Evolutionary conservation across 2,113 vertebrate genomes (phyloP), one percentile per base, ranked within the genome.

Genomic region (Pholis gunnellus): DNA sequence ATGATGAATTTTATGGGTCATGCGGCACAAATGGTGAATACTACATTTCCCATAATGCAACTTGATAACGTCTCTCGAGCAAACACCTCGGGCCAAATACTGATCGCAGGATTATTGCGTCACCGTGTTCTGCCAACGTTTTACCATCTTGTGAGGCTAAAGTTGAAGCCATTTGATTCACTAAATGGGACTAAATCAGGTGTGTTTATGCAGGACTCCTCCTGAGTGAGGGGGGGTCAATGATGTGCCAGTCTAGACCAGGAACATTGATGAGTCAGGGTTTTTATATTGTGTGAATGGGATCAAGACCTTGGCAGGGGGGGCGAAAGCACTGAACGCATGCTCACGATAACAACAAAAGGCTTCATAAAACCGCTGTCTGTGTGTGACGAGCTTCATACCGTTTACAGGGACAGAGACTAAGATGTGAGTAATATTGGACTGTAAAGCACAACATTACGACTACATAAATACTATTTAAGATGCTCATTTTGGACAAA

Each of bases 251-350:
- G 80, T 80, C 61, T 75, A 38, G 57, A 17, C 29, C 38, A 1
- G 0, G 14, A 64, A 50, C 68, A 22, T 15, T 91, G 91, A 88
- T 90, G 93, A 93, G 79, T 94, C 92, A 92, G 91, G 89, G 86
- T 65, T 91, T 85, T 92, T 84, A 72, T 73, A 31, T 60, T 90
- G 74, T 79, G 65, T 91, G 74, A 87, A 78, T 66, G 80, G 87
- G n/a, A 89, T 91, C 89, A 84, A 89, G 50, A 78, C 59, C 81
- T 78, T 88, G 91, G 88, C 87, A 88, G 59, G 31, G 36, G n/a
- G 59, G 66, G 77, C 79, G 78, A 64, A 79, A 64, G 61, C 83
- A 63, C 25, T 75, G 65, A 88, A 86, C 78, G 82, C 63, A 72
- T 14, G 65, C 65, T 78, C 72, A 88, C 90, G 85, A 86, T 44